Evolutionary conservation across 23 tunicate genomes (phyloP), one percentile per base, ranked within the genome.

Genomic region (Ascidia mentula): DNA sequence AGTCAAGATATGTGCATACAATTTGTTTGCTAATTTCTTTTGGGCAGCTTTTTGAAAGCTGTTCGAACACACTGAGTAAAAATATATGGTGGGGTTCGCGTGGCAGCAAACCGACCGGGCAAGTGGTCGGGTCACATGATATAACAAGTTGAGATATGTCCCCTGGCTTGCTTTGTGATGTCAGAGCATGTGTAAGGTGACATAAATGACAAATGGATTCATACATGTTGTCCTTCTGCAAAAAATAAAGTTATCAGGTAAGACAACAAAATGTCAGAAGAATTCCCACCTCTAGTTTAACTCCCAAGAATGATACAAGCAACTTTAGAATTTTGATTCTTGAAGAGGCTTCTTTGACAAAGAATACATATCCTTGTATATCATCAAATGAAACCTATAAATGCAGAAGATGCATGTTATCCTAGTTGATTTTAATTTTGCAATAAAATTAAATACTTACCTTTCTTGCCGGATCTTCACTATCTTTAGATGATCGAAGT

Each of bases 401-500:
- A 76, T 40, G 34, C n/a, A 7, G 9, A 12, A 12, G 15, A 18
- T 69, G 20, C 32, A 24, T 24, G 33, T 31, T 26, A 12, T 31
- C n/a, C 72, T 24, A 26, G 20, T 8, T 26, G 22, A 24, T 69
- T 18, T 42, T 12, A 12, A 26, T 24, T 69, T 69, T 18, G 72
- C 32, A 69, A 24, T 18, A 69, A 8, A 9, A 71, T 7, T 34
- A 12, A 9, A 71, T 4, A 33, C 28, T 65, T 38, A 87, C 91
- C 84, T 81, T 87, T 76, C 85, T 80, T 15, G 77, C 82, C 20
- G 75, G 84, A 46, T 87, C 91, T 75, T 87, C 91, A 59, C 85
- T 80, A 12, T 87, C 91, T 34, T 75, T 80, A 22, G 69, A 34
- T 17, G 65, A 75, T 75, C 85, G 65, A 3, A 53, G 24, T 9